Base-by-base conservation (phyloP, 2,888 invertebrate genomes). In the Hylaea fasciaria region DNA sequence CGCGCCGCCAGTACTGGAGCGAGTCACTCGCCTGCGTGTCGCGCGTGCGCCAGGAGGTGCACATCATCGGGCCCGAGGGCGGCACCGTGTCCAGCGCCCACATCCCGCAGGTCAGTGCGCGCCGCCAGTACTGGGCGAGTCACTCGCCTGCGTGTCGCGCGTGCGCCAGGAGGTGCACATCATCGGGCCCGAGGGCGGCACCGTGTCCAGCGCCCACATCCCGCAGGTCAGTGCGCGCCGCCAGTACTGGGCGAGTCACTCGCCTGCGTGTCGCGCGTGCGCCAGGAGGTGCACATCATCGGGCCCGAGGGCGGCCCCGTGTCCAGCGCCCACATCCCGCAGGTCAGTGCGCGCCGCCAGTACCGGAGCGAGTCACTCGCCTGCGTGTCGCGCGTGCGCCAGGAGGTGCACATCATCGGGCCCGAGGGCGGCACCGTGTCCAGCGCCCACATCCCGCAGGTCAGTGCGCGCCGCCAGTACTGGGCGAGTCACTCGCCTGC, bases 271-370 rank as follows among this genome's bases (percentile, higher is more conserved):
- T 98, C 98, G 5, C 95, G 99, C 56, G 95, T 99, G 64, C 94
- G 98, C 2, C 99, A 99, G 88, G 99, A 99, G 89, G 97, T 98
- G 57, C 98, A 98, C 88, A 96, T 97, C 64, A 98, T 99, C 70
- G 99, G 99, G 1, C 97, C 98, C 0, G 99, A 99, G 80, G 99
- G 99, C 54, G 99, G 99, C 54, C 98, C 98, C 75, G 96, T 99
- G 61, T 97, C 97, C 72, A 98, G 98, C 47, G 96, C 73, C 95
- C 99, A 67, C 57, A 98, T 99, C 56, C 97, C 98, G 4, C 96
- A 98, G 60, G 69, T 57, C 16, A 37, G 17, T 32, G 32, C 32
- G 10, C 32, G 10, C 32, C 10, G 32, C 10, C 32, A 32, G 32
- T 32, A 9, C 4, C 10, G 10, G 95, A 5, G 78, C 94, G 99